phyloP scores from a whole-genome alignment of 2,113 vertebrate genomes.

The Martes martes region DNA sequence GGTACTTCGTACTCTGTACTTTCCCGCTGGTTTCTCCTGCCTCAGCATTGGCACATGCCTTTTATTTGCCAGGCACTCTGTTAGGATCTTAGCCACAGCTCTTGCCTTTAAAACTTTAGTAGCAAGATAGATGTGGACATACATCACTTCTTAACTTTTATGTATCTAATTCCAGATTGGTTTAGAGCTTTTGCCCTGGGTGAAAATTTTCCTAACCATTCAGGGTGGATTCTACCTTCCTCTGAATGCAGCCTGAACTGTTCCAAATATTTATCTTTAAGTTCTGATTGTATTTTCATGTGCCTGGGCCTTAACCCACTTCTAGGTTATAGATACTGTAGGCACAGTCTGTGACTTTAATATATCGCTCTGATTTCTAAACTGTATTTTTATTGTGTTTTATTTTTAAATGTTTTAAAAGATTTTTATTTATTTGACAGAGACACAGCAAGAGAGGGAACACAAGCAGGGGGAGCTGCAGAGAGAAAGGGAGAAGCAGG shows the following conservation, averaged over 20 bases:
- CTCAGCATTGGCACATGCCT: not conserved
- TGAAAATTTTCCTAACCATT: not conserved
- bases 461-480: no score
- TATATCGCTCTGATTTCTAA: not conserved
- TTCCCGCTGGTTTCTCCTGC: not conserved
- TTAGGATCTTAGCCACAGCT: not conserved
- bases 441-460: no score
- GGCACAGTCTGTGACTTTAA: not conserved
- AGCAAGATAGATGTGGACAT: not conserved
- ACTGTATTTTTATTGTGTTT: not conserved
- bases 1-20: not conserved
- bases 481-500: no score
- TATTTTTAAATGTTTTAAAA: no score
- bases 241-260: not conserved
- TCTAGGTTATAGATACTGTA: not conserved
- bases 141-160: not conserved
- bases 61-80: not conserved
- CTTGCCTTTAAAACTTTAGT: not conserved
- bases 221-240: not conserved
- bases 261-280: not conserved
- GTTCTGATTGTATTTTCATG: not conserved
- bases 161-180: not conserved
- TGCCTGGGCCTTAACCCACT: not conserved
- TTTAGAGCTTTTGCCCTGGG: not conserved
- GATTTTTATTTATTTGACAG: no score